Evolutionary conservation across 2,797 vertebrate genomes (phyloP).

Genomic region (Molossus alvarezi): DNA sequence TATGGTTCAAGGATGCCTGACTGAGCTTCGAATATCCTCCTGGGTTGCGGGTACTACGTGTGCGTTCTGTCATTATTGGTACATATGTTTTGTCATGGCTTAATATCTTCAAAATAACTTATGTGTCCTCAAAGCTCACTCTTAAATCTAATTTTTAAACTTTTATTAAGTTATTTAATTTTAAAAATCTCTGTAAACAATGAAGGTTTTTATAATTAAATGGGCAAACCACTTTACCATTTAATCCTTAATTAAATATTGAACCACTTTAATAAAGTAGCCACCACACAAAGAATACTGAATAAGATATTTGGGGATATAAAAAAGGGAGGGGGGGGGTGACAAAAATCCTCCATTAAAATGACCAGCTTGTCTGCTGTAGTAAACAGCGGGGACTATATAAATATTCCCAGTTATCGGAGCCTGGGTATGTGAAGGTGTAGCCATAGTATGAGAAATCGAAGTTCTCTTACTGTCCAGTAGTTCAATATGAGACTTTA

Average conservation of each 20-base stretch:
- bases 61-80: neutral
- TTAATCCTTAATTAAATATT: conserved; percentile 87
- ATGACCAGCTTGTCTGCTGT: conserved; percentile 48
- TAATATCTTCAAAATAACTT: conserved; percentile 59
- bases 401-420: neutral
- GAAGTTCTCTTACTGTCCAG: conserved; percentile 15
- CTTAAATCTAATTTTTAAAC: conserved; percentile 79
- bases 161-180: conserved; percentile 82
- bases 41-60: neutral
- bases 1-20: neutral
- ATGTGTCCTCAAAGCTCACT: conserved; percentile 66
- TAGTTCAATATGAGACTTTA: conserved; percentile 56
- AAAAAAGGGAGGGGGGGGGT: neutral
- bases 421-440: neutral
- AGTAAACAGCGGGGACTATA: neutral
- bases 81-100: conserved; percentile 16
- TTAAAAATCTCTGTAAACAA: conserved; percentile 80
- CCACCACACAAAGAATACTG: conserved; percentile 74
- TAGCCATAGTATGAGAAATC: neutral
- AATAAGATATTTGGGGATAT: conserved; percentile 36
- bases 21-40: neutral
- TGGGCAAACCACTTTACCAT: conserved; percentile 76
- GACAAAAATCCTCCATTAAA: conserved; percentile 50
- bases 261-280: conserved; percentile 83
- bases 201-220: conserved; percentile 82